Percentiles rank a stretch among this genome's conserved stretches.
Evolutionary conservation across 2,888 invertebrate genomes (phyloP).

Genomic region (Lysandra bellargus): DNA sequence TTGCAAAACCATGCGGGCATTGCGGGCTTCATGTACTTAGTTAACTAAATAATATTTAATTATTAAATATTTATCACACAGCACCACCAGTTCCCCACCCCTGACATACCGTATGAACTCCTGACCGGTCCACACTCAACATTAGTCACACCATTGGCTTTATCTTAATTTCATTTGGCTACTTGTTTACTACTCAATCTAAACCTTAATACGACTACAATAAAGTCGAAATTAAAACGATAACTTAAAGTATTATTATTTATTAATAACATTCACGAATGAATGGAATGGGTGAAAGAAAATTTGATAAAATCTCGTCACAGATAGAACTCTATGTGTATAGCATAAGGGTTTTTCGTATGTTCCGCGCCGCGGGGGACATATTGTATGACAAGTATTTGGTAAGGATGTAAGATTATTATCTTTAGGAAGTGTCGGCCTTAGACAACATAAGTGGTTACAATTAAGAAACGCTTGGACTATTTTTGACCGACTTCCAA

Average conservation of each 20-base stretch:
- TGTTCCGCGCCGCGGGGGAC: constrained; percentile 67
- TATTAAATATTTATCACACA: too few relatives aligned
- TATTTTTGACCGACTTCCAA: not conserved
- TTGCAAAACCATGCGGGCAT: too few relatives aligned
- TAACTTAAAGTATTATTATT: constrained; percentile 38
- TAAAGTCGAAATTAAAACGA: constrained; percentile 46
- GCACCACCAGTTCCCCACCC: not conserved
- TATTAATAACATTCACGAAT: constrained; percentile 42
- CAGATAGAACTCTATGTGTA: constrained; percentile 43
- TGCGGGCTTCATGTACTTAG: too few relatives aligned
- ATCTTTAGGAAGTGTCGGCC: constrained; percentile 48
- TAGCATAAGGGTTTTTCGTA: constrained; percentile 45
- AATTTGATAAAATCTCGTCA: constrained; percentile 23
- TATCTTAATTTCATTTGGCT: constrained; percentile 79
- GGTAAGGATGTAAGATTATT: constrained; percentile 73
- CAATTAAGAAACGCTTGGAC: not conserved
- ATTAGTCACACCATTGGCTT: constrained; percentile 76
- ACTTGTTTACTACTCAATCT: constrained; percentile 33
- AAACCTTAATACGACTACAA: constrained; percentile 38
- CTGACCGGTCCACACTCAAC: constrained; percentile 46
- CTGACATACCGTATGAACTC: constrained; percentile 37
- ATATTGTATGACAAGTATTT: constrained; percentile 61
- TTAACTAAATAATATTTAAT: too few relatives aligned
- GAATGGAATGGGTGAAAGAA: constrained; percentile 40
- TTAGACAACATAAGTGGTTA: not conserved